Percentiles rank a stretch among this genome's conserved stretches.
Evolutionary conservation across 2,888 invertebrate genomes (phyloP).

Genomic region (Eupithecia insigniata): DNA sequence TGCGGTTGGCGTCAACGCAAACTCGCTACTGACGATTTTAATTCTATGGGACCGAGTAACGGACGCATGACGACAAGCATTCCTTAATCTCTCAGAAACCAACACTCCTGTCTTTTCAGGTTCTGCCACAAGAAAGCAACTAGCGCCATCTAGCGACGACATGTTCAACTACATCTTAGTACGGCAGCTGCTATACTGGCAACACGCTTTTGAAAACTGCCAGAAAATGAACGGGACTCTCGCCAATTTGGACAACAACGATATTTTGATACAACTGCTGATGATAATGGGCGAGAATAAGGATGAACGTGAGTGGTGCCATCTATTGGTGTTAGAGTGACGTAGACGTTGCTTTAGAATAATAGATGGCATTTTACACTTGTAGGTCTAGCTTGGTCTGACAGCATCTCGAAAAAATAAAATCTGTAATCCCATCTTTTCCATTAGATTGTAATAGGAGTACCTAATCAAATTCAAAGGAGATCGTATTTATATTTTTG

Average conservation of each 20-base stretch:
- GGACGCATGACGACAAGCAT: too few relatives aligned
- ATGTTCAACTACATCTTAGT: slow-evolving; percentile 70
- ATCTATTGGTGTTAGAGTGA: slow-evolving; percentile 31
- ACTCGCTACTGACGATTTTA: too few relatives aligned
- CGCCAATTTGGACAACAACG: slow-evolving; percentile 64
- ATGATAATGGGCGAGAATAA: slow-evolving; percentile 76
- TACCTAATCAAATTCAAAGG: too few relatives aligned
- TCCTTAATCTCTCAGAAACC: too few relatives aligned
- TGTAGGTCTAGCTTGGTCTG: not conserved
- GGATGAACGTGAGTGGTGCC: slow-evolving; percentile 66
- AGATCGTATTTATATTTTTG: not conserved
- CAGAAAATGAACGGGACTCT: slow-evolving; percentile 69
- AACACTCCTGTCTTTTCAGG: slow-evolving; percentile 50
- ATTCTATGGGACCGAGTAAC: too few relatives aligned
- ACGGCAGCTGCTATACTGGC: slow-evolving; percentile 68
- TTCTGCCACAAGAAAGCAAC: slow-evolving; percentile 41
- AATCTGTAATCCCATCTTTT: not conserved
- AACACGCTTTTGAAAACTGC: slow-evolving; percentile 75
- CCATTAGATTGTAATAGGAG: not conserved
- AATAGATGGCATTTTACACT: not conserved
- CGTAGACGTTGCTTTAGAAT: not conserved
- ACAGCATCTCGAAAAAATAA: not conserved
- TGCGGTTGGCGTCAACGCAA: too few relatives aligned
- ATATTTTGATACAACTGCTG: slow-evolving; percentile 66
- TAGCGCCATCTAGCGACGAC: slow-evolving; percentile 69